Evolutionary conservation across 2,113 vertebrate genomes (phyloP), one percentile per base, ranked within the genome.

Genomic region (Microcebus lehilahytsara): DNA sequence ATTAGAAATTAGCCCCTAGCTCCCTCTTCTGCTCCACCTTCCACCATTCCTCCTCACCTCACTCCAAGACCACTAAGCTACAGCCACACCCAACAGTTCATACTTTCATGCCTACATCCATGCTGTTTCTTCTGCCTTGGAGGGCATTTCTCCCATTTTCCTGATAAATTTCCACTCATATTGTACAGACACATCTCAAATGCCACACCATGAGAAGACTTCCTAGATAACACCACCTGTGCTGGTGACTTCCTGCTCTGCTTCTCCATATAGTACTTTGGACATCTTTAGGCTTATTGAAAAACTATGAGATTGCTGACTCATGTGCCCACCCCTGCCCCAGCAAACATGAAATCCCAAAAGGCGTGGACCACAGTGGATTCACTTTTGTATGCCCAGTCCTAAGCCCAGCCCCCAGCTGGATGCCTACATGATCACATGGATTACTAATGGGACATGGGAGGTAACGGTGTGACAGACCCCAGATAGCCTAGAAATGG

Each of bases 281-380:
- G 40, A 30, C 5, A 22, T 91, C 42, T 51, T 74, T 37, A 66
- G 40, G 80, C 19, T 72, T 78, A 92, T 0, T 80, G 42, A 56
- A 95, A 93, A 97, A 71, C 40, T 22, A 16, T 79, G 56, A 93
- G 12, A 94, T 49, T 67, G 72, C 13, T 93, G 3, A 77, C 40
- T 88, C 13, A 94, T 58, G 88, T 85, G 64, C 22, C 2, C 12
- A 23, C n/a, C 20, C 66, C 12, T 37, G 3, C 13, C 2, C 32
- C 53, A 46, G 30, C 2, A 89, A 46, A 84, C 8, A 12, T 17
- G 17, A 95, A 37, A 23, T 97, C 1, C 7, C n/a, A 12, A 81
- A 81, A 40, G 16, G 22, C 11, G 58, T 4, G 3, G 42, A 42
- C 22, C 22, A 74, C 49, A 25, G 51, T 46, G 30, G 72, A 79